Conservation (phyloP, 2,888 invertebrate genomes). For the Xanthia icteritia region DNA sequence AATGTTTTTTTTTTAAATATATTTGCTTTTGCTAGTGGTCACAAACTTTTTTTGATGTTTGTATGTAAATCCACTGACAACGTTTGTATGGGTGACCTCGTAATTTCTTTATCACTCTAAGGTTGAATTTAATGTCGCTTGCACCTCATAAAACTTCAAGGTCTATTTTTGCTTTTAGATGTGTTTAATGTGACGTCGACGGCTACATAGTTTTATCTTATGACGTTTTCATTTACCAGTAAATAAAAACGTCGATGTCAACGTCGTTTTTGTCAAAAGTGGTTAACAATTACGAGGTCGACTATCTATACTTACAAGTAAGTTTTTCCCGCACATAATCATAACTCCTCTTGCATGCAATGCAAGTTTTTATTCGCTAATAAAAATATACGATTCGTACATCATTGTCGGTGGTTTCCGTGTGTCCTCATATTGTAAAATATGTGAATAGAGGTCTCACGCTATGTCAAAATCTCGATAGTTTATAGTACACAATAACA, state of each 20-base stretch:
- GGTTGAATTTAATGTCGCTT: neutral
- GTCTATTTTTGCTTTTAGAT: neutral
- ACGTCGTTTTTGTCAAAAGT: neutral
- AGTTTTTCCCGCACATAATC: neutral
- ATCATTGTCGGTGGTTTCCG: conserved; percentile 12
- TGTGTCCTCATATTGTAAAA: conserved; percentile 24
- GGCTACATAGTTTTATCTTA: neutral
- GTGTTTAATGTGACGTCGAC: neutral
- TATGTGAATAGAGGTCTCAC: conserved; percentile 34
- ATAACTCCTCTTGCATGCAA: neutral
- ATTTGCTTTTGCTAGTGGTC: too few relatives aligned
- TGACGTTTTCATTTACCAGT: neutral
- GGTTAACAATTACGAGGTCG: neutral
- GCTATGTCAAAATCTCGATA: conserved; percentile 30
- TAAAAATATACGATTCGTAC: conserved; percentile 9
- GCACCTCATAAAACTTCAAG: neutral
- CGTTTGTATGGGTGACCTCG: too few relatives aligned
- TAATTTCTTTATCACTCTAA: too few relatives aligned
- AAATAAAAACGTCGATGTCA: neutral
- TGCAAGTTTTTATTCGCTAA: neutral
- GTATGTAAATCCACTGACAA: neutral
- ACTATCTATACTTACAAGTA: neutral
- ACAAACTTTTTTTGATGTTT: too few relatives aligned
- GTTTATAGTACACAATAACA: conserved; percentile 11
- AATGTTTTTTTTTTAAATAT: too few relatives aligned